Conservation (phyloP, 2,113 vertebrate species). For the Loxodonta africana region DNA sequence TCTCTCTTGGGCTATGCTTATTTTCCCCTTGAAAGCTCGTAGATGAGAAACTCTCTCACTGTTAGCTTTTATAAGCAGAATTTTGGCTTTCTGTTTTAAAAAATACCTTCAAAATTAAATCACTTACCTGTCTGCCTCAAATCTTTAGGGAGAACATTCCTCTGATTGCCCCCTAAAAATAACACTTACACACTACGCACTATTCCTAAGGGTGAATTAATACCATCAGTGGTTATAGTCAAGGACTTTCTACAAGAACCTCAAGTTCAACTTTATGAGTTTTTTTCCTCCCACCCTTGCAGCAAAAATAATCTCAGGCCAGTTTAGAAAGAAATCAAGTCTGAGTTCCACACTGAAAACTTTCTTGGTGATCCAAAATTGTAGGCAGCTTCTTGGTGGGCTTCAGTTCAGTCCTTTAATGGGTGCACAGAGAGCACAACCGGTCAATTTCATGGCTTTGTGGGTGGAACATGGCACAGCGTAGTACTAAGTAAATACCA, state of each 20-base stretch:
- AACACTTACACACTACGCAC: neutral
- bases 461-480: slow-evolving; percentile 60
- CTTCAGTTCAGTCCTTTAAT: slow-evolving; percentile 15
- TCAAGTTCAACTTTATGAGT: slow-evolving; percentile 57
- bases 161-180: slow-evolving; percentile 33
- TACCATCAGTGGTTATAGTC: neutral
- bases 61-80: neutral
- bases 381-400: neutral
- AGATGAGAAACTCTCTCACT: slow-evolving; percentile 3
- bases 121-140: slow-evolving; percentile 36
- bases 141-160: slow-evolving; percentile 30
- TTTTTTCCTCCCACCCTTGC: slow-evolving; percentile 5
- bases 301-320: slow-evolving; percentile 32
- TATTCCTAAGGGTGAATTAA: slow-evolving; percentile 19
- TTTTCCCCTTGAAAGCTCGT: neutral
- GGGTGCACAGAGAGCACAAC: slow-evolving; percentile 5
- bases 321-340: slow-evolving; percentile 24
- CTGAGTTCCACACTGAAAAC: slow-evolving; percentile 5
- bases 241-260: slow-evolving; percentile 46
- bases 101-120: slow-evolving; percentile 64
- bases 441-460: slow-evolving; percentile 69
- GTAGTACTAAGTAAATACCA: slow-evolving; percentile 78
- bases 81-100: slow-evolving; percentile 12
- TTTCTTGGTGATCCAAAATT: slow-evolving; percentile 25
- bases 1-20: neutral